Evolutionary conservation across 2,113 vertebrate species (phyloP).

Genomic region (Cynoglossus semilaevis): DNA sequence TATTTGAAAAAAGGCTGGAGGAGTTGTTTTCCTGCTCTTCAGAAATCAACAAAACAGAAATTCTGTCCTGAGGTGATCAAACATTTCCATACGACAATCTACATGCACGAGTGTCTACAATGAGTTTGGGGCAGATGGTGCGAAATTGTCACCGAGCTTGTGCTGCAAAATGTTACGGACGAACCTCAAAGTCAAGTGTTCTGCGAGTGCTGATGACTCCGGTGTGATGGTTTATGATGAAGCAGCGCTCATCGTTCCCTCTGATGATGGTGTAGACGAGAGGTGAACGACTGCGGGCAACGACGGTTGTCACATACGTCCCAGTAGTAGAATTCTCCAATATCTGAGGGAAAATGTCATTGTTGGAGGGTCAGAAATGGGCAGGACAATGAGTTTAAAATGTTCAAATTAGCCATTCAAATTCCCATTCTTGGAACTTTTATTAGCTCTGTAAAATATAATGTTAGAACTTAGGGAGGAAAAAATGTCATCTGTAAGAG

Average conservation of each 20-base stretch:
- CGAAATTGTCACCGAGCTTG: too few species aligned
- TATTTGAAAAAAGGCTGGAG: not conserved
- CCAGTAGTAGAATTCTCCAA: conserved; percentile 87
- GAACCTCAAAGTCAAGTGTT: conserved; percentile 85
- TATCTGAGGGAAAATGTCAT: conserved; percentile 60
- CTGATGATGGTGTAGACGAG: conserved; percentile 86
- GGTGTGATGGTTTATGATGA: conserved; percentile 89
- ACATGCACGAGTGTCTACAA: not conserved
- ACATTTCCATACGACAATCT: not conserved
- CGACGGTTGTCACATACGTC: conserved; percentile 83
- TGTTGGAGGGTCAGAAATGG: not conserved
- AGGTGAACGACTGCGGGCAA: conserved; percentile 86
- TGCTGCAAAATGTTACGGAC: conserved; percentile 1
- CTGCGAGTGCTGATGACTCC: conserved; percentile 88
- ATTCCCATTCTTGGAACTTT: too few species aligned
- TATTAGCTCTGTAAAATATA: too few species aligned
- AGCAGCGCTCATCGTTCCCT: conserved; percentile 82
- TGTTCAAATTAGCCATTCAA: too few species aligned
- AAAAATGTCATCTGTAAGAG: too few species aligned
- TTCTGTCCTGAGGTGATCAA: not conserved
- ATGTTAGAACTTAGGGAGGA: too few species aligned
- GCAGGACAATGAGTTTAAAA: not conserved
- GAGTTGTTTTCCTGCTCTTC: not conserved
- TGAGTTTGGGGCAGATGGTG: not conserved
- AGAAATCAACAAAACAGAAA: not conserved